Evolutionary conservation across 1,140 invertebrate genomes (phyloP).

Genomic region (Pogonomyrmex barbatus): DNA sequence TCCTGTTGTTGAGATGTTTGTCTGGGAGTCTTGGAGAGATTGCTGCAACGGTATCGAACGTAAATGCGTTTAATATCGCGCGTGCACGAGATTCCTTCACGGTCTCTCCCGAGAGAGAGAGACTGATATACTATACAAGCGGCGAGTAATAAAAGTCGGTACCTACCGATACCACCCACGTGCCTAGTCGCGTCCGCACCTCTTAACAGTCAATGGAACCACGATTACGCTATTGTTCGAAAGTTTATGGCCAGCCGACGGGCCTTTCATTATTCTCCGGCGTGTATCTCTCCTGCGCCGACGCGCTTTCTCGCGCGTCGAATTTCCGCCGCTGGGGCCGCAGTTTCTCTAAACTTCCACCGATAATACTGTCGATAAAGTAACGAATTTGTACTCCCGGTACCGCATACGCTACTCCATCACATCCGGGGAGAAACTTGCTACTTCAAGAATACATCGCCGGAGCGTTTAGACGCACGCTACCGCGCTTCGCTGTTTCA

Average conservation of each 20-base stretch:
- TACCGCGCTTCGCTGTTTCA: not conserved
- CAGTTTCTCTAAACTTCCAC: constrained; percentile 42
- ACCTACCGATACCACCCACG: constrained; percentile 53
- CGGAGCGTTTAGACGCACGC: not conserved
- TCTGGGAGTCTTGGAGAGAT: not conserved
- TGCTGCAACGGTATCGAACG: constrained; percentile 27
- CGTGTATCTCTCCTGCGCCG: constrained; percentile 40
- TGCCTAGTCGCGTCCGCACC: constrained; percentile 32
- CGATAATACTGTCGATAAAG: constrained; percentile 54
- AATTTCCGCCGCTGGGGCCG: constrained; percentile 11
- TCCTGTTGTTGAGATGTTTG: not conserved
- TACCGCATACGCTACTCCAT: not conserved
- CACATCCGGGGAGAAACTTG: constrained; percentile 15
- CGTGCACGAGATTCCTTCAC: constrained; percentile 51
- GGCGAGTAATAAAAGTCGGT: constrained; percentile 53
- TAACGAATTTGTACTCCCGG: constrained; percentile 39
- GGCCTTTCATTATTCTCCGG: constrained; percentile 46
- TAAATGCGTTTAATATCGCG: constrained; percentile 46
- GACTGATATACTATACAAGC: constrained; percentile 46
- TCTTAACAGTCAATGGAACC: constrained; percentile 55
- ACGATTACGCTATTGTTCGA: constrained; percentile 60
- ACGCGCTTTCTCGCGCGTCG: constrained; percentile 48
- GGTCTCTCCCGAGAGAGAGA: constrained; percentile 12
- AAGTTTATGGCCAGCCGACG: constrained; percentile 50
- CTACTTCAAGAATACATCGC: constrained; percentile 1